Evolutionary conservation across 2,113 vertebrate genomes (phyloP).

Genomic region (Halcyon senegalensis): DNA sequence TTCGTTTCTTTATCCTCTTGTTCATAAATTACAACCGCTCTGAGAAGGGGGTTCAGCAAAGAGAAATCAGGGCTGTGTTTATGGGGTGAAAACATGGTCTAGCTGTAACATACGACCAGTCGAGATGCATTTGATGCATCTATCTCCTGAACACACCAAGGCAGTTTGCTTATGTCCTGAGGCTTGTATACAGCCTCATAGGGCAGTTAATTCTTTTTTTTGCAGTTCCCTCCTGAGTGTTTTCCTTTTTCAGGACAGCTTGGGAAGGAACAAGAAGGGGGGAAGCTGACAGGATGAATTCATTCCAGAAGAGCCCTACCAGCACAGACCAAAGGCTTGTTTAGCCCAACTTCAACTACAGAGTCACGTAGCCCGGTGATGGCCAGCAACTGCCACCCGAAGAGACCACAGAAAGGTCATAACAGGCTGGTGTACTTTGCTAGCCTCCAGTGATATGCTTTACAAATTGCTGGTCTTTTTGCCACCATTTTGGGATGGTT

Average conservation of each 20-base stretch:
- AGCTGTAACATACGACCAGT: neutral
- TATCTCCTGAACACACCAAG: neutral
- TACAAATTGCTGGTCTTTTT: neutral
- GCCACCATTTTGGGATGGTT: rapidly evolving
- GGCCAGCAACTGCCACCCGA: neutral
- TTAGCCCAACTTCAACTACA: neutral
- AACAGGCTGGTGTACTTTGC: neutral
- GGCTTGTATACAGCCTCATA: neutral
- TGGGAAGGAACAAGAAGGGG: neutral
- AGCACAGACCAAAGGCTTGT: neutral
- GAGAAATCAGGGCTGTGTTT: neutral
- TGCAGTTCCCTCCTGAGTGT: neutral
- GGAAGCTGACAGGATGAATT: neutral
- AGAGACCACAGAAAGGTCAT: neutral
- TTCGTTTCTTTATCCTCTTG: constrained; percentile 37
- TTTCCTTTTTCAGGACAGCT: neutral
- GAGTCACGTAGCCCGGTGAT: rapidly evolving
- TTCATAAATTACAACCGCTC: constrained; percentile 15
- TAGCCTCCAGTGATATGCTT: rapidly evolving
- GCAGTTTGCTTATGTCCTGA: neutral
- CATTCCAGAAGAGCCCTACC: neutral
- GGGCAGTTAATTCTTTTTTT: neutral
- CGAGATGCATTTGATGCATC: neutral
- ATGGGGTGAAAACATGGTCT: neutral
- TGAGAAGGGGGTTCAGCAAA: neutral